Percentiles rank a stretch among this genome's conserved stretches.
Conservation (phyloP, 2,113 vertebrate species). For the Phaethornis superciliosus region DNA sequence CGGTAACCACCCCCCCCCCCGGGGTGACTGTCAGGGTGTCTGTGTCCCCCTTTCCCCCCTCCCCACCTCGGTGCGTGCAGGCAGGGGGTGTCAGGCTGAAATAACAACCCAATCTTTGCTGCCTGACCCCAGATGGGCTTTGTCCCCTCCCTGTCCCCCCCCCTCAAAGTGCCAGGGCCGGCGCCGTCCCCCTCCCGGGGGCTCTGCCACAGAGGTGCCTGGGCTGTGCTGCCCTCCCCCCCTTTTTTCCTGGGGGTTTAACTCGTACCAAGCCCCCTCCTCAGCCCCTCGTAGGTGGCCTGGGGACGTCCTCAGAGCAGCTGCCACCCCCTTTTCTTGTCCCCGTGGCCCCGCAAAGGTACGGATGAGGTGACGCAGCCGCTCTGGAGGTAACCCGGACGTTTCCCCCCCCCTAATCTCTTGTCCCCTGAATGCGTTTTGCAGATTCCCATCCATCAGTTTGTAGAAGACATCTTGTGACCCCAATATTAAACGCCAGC, state of each 20-base stretch:
- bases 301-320: background rate
- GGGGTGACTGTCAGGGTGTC: background rate
- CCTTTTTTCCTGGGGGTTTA: background rate
- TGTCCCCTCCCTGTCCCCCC: background rate
- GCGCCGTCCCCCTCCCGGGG: background rate
- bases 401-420: conserved; percentile 67
- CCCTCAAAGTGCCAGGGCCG: background rate
- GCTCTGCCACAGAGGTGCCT: background rate
- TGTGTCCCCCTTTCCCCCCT: background rate
- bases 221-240: background rate
- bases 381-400: conserved; percentile 3
- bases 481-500: conserved; percentile 58
- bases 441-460: conserved; percentile 81
- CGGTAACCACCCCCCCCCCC: conserved; percentile 66
- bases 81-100: background rate
- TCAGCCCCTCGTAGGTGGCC: background rate
- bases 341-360: background rate
- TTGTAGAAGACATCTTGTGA: conserved; percentile 79
- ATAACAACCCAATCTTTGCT: background rate
- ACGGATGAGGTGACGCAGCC: conserved; percentile 22
- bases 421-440: conserved; percentile 81
- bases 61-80: background rate
- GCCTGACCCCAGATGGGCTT: background rate
- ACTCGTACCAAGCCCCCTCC: background rate
- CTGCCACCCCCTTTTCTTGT: background rate